phyloP scores from a whole-genome alignment of 2,888 invertebrate genomes.

The Xanthorhoe designata region DNA sequence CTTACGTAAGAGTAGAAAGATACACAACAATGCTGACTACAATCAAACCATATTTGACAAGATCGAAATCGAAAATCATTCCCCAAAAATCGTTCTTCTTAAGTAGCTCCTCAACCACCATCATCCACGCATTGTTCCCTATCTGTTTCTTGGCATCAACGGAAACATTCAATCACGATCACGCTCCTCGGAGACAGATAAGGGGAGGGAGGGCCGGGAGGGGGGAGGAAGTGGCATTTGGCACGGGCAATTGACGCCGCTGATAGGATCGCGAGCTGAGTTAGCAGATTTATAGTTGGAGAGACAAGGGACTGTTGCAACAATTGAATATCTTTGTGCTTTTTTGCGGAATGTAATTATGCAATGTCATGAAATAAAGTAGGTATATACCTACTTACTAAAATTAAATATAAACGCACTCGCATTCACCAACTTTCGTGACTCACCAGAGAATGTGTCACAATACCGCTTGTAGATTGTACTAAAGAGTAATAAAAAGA shows the following conservation, averaged over 20 bases:
- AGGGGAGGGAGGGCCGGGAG: slow-evolving; percentile 54
- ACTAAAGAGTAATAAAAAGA: too few relatives aligned
- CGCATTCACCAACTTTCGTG: too few relatives aligned
- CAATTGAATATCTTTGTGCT: neutral
- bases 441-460: too few relatives aligned
- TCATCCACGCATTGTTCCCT: slow-evolving; percentile 59
- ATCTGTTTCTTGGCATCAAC: slow-evolving; percentile 72
- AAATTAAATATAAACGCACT: too few relatives aligned
- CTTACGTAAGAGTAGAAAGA: too few relatives aligned
- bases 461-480: too few relatives aligned
- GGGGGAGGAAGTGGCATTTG: slow-evolving; percentile 80
- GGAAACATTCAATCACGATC: slow-evolving; percentile 81
- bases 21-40: neutral
- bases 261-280: slow-evolving; percentile 85
- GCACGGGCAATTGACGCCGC: slow-evolving; percentile 86
- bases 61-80: slow-evolving; percentile 13
- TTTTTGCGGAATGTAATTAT: neutral
- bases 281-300: slow-evolving; percentile 67
- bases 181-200: slow-evolving; percentile 70
- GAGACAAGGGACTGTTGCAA: slow-evolving; percentile 2
- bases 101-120: slow-evolving; percentile 44
- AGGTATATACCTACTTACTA: too few relatives aligned
- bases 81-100: slow-evolving; percentile 20
- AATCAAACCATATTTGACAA: neutral
- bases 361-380: neutral